Base-by-base conservation (phyloP, 2,888 invertebrate species). In the Heliconius cydno region DNA sequence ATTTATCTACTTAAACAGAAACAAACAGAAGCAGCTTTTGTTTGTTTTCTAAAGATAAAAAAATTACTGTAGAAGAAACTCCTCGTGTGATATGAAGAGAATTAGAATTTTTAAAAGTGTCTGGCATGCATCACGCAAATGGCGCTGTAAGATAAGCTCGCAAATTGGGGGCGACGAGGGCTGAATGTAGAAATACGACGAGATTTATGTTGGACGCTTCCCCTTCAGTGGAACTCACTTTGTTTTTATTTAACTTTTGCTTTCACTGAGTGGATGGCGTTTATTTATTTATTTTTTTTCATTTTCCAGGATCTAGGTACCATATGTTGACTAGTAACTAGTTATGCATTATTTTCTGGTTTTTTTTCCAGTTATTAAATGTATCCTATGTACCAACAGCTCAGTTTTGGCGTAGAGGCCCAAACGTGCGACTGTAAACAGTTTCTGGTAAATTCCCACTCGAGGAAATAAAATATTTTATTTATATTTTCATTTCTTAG, bases 101-200 rank as follows among this genome's bases (percentile, higher is more conserved):
- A 73, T 73, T 60, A 60, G 25, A 60, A 34, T 30, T 60, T 73
- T 67, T n/a, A 25, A 38, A 25, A 57, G 38, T 78, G 22, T 22
- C 63, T 25, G 25, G 38, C 15, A 57, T 57, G 52, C 66, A 77
- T 77, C 77, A 75, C 77, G 63, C 65, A 76, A 63, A 81, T 79
- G 41, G 71, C 75, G 76, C 67, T 34, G 41, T 60, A 74, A 82
- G 80, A 80, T 82, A 81, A 82, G 80, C 79, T 74, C 66, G 73
- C 77, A 79, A 81, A 79, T 80, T 80, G 80, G 78, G 79, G 65
- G 78, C 73, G 79, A 77, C 81, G 79, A 67, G 82, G 68, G 63
- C 79, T 81, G 81, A 82, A 82, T 82, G 73, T 80, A 52, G 70
- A 80, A 82, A 81, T 72, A 63, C 46, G 74, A n/a, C 9, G n/a